Evolutionary conservation across 2,797 vertebrate species (phyloP).

Genomic region (Cossypha dichroa): DNA sequence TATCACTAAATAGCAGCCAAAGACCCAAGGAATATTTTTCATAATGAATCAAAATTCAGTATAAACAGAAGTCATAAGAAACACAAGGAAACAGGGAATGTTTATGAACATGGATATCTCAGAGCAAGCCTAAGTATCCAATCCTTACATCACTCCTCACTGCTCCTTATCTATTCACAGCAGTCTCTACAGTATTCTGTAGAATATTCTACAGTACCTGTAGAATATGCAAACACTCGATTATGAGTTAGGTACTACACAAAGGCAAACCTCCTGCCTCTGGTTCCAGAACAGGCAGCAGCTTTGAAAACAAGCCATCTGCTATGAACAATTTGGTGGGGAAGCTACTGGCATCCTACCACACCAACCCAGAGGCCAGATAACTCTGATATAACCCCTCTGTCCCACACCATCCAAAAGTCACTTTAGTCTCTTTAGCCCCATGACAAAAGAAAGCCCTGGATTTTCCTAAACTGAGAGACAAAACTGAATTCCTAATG

Average conservation of each 20-base stretch:
- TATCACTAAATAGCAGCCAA: not conserved
- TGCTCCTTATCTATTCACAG: not conserved
- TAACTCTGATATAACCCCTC: not conserved
- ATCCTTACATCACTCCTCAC: not conserved
- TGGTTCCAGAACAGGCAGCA: not conserved
- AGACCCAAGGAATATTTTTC: not conserved
- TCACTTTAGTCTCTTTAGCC: not conserved
- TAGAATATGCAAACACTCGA: not conserved
- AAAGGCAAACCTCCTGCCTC: not conserved
- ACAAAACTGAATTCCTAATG: not conserved
- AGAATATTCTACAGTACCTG: not conserved
- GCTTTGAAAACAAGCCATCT: not conserved
- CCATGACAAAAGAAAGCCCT: not conserved
- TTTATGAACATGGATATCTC: not conserved
- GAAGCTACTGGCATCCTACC: not conserved
- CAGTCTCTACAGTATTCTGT: not conserved
- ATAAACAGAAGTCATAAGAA: not conserved
- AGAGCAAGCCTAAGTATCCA: not conserved
- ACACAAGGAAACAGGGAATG: not conserved
- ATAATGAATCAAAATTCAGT: not conserved
- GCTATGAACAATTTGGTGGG: fast-evolving
- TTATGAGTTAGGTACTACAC: not conserved
- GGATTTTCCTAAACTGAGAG: not conserved
- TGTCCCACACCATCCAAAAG: not conserved
- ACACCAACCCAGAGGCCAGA: not conserved